Evolutionary conservation across 2,888 invertebrate genomes (phyloP), one percentile per base, ranked within the genome.

Genomic region (Alloplasta piceator): DNA sequence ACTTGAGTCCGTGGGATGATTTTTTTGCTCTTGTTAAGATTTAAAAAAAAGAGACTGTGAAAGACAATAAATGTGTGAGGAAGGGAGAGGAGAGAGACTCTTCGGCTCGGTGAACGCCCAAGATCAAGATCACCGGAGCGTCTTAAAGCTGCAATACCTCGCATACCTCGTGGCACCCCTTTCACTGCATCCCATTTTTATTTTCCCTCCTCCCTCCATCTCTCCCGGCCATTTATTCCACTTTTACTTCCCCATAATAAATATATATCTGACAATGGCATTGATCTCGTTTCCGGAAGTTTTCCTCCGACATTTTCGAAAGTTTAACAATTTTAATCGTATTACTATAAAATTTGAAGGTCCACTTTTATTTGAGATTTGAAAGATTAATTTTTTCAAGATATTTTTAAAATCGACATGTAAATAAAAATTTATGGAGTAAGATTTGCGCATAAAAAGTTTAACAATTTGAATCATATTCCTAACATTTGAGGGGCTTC

Each of bases 41-140:
- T 46, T 9, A 12, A 0, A 26, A 12, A 6, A 5, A n/a, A 10
- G 36, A 16, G 52, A 6, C 16, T 2, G 43, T 7, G 36, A 64
- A 9, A 5, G 41, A 36, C 9, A 41, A 16, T 10, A 5, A 9
- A 52, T 6, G 26, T 16, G 6, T 5, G 10, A 56, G 36, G 10
- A n/a, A 56, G 16, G 68, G 63, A 80, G 60, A 78, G 70, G 84
- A 85, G 85, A 82, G 86, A 72, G 63, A 66, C 56, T 58, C 55
- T 72, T 55, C 55, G 48, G 46, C 26, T 71, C 56, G 85, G 87
- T 86, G 86, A 85, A 84, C 84, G 86, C 79, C 83, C 86, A 88
- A 88, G 89, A 89, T 89, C 88, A 89, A 87, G 88, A 89, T 88
- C 86, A 83, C 61, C 76, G 56, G 70, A 61, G 55, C 68, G 50